Conservation (phyloP, 2,888 invertebrate species). For the Lepidocyrtoides sp. region DNA sequence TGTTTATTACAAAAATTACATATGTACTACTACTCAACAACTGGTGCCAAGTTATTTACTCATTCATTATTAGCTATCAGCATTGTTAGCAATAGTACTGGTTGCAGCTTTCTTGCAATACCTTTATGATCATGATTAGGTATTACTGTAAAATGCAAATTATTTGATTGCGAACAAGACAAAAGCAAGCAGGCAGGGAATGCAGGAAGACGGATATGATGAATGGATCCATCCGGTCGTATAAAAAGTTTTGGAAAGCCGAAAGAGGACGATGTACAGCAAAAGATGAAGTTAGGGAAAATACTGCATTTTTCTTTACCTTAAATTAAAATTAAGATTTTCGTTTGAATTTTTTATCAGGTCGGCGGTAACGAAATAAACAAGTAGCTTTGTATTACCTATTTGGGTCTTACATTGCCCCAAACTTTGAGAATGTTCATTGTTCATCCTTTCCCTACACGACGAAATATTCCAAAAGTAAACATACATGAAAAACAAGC, state of each 20-base stretch:
- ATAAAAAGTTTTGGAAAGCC: conserved; percentile 48
- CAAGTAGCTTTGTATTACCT: not conserved
- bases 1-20: conserved; percentile 15
- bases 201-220: conserved; percentile 55
- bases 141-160: conserved; percentile 77
- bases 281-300: conserved; percentile 17
- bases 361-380: not conserved
- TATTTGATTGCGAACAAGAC: conserved; percentile 64
- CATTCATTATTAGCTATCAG: conserved; percentile 4
- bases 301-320: conserved; percentile 55
- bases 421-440: not conserved
- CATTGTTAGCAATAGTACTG: conserved; percentile 18
- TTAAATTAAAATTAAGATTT: conserved; percentile 73
- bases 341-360: conserved; percentile 60
- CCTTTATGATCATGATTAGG: conserved; percentile 45
- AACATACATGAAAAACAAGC: too few relatives aligned
- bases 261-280: conserved; percentile 7
- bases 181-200: conserved; percentile 40
- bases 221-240: conserved; percentile 72
- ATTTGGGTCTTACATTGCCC: not conserved
- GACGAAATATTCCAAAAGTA: too few relatives aligned
- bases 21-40: not conserved
- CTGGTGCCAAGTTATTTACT: too few relatives aligned
- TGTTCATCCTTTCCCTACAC: too few relatives aligned
- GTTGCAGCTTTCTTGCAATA: not conserved